Conservation (phyloP, 2,888 invertebrate species). For the Drosophila robusta region DNA sequence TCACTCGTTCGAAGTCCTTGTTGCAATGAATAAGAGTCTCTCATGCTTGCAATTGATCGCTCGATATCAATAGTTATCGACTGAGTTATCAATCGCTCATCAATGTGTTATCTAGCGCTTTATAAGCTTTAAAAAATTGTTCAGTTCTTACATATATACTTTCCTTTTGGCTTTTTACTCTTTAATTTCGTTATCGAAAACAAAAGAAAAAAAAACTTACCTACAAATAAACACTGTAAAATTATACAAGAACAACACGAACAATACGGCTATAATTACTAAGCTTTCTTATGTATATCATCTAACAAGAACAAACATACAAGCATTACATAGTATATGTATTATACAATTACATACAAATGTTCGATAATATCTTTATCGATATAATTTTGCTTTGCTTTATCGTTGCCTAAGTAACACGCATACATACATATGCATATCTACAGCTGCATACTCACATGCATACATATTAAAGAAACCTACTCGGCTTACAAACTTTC, state of each 20-base stretch:
- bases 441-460: not conserved
- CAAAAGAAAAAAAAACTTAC: constrained; percentile 5
- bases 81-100: constrained; percentile 25
- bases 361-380: constrained; percentile 20
- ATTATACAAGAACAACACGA: constrained; percentile 6
- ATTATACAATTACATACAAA: constrained; percentile 12
- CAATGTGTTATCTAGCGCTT: constrained; percentile 24
- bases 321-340: not conserved
- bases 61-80: constrained; percentile 25
- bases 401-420: constrained; percentile 5
- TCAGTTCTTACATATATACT: not conserved
- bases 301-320: not conserved
- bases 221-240: constrained; percentile 33
- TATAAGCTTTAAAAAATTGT: constrained; percentile 15
- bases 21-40: not conserved
- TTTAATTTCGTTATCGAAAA: constrained; percentile 39
- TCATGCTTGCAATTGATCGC: not conserved
- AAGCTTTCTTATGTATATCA: constrained; percentile 22
- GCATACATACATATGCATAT: constrained; percentile 1
- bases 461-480: constrained; percentile 12
- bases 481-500: not conserved
- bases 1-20: constrained; percentile 11
- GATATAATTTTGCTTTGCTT: constrained; percentile 24
- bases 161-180: constrained; percentile 31
- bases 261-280: constrained; percentile 9